Evolutionary conservation across 53 echinoderm and acorn worm species (phyloP).

Genomic region (Henricia sp.): DNA sequence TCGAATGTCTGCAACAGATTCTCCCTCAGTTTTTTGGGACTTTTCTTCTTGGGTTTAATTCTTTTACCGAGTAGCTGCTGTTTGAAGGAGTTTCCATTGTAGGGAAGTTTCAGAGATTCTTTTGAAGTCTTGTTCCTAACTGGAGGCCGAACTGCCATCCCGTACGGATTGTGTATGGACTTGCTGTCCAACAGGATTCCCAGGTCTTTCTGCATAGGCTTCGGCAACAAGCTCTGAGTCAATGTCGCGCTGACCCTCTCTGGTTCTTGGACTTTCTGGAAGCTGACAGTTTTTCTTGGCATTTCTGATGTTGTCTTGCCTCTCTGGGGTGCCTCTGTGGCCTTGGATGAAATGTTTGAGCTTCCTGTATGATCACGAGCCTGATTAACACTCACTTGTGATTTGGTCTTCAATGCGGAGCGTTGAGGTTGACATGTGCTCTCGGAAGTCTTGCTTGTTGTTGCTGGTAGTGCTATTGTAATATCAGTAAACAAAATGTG

Average conservation of each 20-base stretch:
- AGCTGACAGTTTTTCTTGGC: slow-evolving; percentile 6
- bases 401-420: no score
- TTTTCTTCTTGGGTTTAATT: neutral
- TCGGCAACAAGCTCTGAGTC: neutral
- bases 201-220: slow-evolving; percentile 1
- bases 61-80: neutral
- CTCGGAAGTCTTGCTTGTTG: no score
- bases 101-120: neutral
- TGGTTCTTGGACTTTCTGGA: neutral
- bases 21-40: neutral
- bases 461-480: no score
- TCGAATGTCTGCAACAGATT: neutral
- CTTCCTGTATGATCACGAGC: no score
- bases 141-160: neutral
- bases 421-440: no score
- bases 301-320: neutral
- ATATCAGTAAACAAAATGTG: no score
- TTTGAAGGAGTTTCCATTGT: neutral
- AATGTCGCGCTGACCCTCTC: neutral
- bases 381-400: no score
- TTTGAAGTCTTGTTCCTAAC: neutral
- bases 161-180: slow-evolving; percentile 2
- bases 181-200: neutral
- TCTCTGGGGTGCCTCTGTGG: neutral
- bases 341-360: neutral